Evolutionary conservation across 2,113 vertebrate genomes (phyloP).

Genomic region (Neodontobutis hainanensis): DNA sequence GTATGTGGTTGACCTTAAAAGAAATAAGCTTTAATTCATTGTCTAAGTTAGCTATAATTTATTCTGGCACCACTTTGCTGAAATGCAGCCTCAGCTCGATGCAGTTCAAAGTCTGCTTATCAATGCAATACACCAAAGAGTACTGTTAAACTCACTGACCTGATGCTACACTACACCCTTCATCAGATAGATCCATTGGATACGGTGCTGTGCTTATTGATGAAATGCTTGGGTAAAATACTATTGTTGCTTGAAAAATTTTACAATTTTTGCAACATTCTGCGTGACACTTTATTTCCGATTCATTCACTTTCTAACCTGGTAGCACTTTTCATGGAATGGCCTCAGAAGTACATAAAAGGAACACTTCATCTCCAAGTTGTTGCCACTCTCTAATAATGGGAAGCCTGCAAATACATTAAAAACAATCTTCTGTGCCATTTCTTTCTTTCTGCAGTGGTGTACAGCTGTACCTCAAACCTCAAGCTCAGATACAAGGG

Average conservation of each 20-base stretch:
- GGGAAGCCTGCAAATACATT: too few relatives aligned
- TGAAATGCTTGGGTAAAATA: slow-evolving; percentile 22
- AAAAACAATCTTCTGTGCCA: too few relatives aligned
- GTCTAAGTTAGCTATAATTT: slow-evolving; percentile 10
- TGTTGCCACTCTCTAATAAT: too few relatives aligned
- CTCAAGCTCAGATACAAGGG: too few relatives aligned
- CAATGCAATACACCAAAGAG: slow-evolving; percentile 51
- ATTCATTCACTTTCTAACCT: slow-evolving; percentile 18
- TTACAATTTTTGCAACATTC: slow-evolving; percentile 5
- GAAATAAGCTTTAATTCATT: slow-evolving; percentile 24
- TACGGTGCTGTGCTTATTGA: slow-evolving; percentile 15
- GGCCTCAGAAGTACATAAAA: slow-evolving; percentile 27
- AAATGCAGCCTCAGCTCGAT: slow-evolving; percentile 48
- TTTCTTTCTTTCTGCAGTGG: too few relatives aligned
- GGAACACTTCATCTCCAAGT: too few relatives aligned
- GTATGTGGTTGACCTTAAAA: slow-evolving; percentile 11
- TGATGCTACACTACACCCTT: slow-evolving; percentile 35
- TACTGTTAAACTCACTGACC: slow-evolving; percentile 53
- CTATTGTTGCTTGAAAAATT: slow-evolving; percentile 16
- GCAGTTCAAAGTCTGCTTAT: slow-evolving; percentile 43
- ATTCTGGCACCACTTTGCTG: slow-evolving; percentile 17
- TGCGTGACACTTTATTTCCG: slow-evolving; percentile 29
- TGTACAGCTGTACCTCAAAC: too few relatives aligned
- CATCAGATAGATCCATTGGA: slow-evolving; percentile 14
- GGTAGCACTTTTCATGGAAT: slow-evolving; percentile 25